These are phyloP conservation scores for Allolobophora icterica DNA, from an alignment of 2,888 invertebrate genomes.

Conservation along the genomic window DNA sequence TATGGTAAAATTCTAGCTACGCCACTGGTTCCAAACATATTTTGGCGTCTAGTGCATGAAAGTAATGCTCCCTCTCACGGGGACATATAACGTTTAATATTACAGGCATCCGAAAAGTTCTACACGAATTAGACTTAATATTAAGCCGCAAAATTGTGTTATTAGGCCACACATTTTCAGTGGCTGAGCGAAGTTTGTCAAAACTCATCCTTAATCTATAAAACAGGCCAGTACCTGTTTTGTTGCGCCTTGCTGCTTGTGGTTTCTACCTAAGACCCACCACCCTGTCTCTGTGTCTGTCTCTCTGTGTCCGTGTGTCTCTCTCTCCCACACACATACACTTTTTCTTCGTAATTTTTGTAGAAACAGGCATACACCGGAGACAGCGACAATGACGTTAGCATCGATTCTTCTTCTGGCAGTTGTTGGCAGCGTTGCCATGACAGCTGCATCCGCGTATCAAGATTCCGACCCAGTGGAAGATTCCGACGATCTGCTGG, in stretches of 20 bases:
- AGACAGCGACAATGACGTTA: neutral
- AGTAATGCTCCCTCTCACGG: neutral
- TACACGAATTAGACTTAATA: too few relatives aligned
- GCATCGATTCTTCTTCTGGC: neutral
- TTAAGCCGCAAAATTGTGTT: too few relatives aligned
- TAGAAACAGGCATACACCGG: neutral
- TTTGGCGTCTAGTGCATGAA: neutral
- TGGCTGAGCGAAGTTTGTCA: too few relatives aligned
- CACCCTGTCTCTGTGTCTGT: too few relatives aligned
- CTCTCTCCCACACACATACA: too few relatives aligned
- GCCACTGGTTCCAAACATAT: too few relatives aligned
- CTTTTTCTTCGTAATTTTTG: neutral
- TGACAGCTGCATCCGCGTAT: neutral
- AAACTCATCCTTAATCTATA: too few relatives aligned
- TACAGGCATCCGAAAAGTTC: too few relatives aligned
- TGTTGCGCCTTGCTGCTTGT: neutral
- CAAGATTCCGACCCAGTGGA: neutral
- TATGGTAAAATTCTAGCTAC: too few relatives aligned
- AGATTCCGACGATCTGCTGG: neutral
- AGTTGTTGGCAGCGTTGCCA: constrained; percentile 10
- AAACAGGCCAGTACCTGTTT: neutral
- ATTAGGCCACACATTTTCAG: neutral
- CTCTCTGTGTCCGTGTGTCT: too few relatives aligned
- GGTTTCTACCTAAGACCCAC: too few relatives aligned
- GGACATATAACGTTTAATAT: too few relatives aligned